Evolutionary conservation across 2,797 vertebrate species (phyloP), one percentile per base, ranked within the genome.

Genomic region (Sebastes taczanowskii): DNA sequence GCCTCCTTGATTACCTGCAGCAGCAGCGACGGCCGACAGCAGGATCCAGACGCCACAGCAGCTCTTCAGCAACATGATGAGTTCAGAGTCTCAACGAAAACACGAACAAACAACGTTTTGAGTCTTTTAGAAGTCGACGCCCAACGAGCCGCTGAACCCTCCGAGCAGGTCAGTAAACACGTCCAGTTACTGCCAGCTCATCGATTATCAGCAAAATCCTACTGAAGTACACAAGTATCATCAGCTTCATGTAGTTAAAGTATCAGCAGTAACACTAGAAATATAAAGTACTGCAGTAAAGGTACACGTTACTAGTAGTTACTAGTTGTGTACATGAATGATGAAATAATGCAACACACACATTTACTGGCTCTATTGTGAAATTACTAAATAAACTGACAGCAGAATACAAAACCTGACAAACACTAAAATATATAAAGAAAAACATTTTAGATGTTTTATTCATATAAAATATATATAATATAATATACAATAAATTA

Each of bases 41-140:
- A 92, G 75, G 5, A 75, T 23, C 73, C 76, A 83, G 53, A 74
- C 6, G 10, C 7, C 5, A 58, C 74, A 82, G 82, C 76, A 83
- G 73, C 59, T 84, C 77, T 68, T 87, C 82, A 67, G n/a, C 35
- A 84, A 13, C 92, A 92, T 94, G 77, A 49, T 27, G 53, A 10
- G 52, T 25, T 81, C 56, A 68, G 5, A 6, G 13, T 62, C 16
- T 46, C 55, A n/a, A 29, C 7, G 6, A 20, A 8, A 42, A 27
- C 30, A 0, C 3, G 6, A 7, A 13, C 16, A 10, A 27, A 1
- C 2, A 11, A 22, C 0, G 6, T 20, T 32, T 71, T 32, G 7
- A 55, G 23, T 42, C 29, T 32, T 9, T 34, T 2, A 59, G 4
- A 1, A 56, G 66, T 3, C 52, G 14, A 55, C 49, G 5, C 74